Conservation (phyloP, 2,797 vertebrate genomes). For the Heteromormyrus szaboi region DNA sequence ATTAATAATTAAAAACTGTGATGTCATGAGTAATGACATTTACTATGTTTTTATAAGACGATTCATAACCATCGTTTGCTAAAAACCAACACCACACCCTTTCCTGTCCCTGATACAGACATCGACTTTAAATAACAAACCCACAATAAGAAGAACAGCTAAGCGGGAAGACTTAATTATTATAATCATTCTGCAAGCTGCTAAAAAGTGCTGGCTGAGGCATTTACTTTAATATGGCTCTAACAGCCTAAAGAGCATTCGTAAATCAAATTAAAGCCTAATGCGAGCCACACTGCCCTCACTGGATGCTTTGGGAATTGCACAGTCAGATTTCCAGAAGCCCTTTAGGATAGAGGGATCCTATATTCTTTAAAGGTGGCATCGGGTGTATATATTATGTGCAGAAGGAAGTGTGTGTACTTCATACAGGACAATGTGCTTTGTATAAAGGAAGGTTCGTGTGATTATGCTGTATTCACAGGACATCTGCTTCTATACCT, state of each 20-base stretch:
- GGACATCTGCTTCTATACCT: neutral
- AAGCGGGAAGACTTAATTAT: constrained; percentile 6
- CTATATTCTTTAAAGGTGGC: neutral
- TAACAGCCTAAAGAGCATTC: constrained; percentile 7
- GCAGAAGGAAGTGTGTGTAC: neutral
- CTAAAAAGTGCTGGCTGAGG: constrained; percentile 6
- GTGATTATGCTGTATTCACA: neutral
- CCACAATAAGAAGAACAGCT: neutral
- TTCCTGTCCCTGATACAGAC: neutral
- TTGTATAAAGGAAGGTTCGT: neutral
- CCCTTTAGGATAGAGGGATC: neutral
- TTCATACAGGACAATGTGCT: neutral
- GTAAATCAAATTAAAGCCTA: constrained; percentile 3
- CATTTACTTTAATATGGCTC: constrained; percentile 6
- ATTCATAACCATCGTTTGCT: neutral
- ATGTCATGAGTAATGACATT: neutral
- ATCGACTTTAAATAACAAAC: constrained; percentile 3
- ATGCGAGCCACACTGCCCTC: neutral
- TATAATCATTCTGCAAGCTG: constrained; percentile 3
- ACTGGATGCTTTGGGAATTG: neutral
- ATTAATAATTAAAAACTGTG: constrained; percentile 5
- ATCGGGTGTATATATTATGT: neutral
- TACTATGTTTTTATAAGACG: neutral
- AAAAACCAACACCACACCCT: neutral
- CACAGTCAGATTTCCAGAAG: neutral